phyloP scores from a whole-genome alignment of 2,888 invertebrate species.

The Venusia cambrica region DNA sequence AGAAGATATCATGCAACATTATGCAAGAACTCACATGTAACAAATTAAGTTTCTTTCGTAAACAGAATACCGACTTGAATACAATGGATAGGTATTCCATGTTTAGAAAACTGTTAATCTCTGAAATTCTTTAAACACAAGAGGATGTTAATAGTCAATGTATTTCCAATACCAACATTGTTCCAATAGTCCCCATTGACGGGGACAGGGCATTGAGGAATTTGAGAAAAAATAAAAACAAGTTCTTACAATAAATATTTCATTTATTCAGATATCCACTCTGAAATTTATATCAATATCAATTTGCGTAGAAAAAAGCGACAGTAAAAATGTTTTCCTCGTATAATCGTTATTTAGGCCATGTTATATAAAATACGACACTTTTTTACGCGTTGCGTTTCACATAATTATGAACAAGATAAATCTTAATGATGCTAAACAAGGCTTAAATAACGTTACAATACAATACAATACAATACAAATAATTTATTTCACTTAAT shows the following conservation, averaged over 20 bases:
- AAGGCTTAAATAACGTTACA: too few species aligned
- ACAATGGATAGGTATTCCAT: slow-evolving; percentile 17
- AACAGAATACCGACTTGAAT: slow-evolving; percentile 16
- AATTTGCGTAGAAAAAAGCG: slow-evolving; percentile 29
- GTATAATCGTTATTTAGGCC: too few species aligned
- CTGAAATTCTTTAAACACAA: slow-evolving; percentile 23
- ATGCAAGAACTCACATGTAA: slow-evolving; percentile 8
- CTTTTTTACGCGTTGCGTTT: too few species aligned
- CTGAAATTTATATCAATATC: slow-evolving; percentile 40
- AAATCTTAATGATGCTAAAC: too few species aligned
- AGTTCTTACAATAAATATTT: slow-evolving; percentile 35
- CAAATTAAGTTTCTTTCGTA: slow-evolving; percentile 1
- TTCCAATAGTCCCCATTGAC: too few species aligned
- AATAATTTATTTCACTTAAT: too few species aligned
- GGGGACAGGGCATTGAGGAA: too few species aligned
- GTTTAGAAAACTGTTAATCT: slow-evolving; percentile 24
- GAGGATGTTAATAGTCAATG: slow-evolving; percentile 17
- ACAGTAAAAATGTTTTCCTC: too few species aligned
- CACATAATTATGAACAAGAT: too few species aligned
- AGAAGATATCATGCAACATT: slow-evolving; percentile 7
- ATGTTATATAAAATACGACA: too few species aligned
- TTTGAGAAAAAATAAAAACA: slow-evolving; percentile 8
- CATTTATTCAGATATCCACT: slow-evolving; percentile 58
- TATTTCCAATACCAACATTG: slow-evolving; percentile 16
- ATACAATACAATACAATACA: too few species aligned